phyloP scores from a whole-genome alignment of 2,888 invertebrate species.

The Tigriopus californicus region DNA sequence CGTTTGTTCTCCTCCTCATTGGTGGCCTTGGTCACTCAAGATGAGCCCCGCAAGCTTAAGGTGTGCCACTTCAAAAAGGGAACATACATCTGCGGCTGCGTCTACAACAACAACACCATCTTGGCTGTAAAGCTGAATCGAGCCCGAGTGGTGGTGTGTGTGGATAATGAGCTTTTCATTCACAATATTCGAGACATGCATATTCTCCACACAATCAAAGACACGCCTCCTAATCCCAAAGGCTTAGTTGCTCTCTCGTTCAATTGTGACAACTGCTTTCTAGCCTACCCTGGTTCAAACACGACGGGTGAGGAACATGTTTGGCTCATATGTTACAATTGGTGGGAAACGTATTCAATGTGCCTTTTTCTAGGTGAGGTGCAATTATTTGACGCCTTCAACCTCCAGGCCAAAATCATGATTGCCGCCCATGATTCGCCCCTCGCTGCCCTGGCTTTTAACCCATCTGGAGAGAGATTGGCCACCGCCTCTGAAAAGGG shows the following conservation, averaged over 20 bases:
- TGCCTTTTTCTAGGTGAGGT: slow-evolving; percentile 40
- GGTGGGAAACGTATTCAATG: no score
- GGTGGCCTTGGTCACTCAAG: slow-evolving; percentile 34
- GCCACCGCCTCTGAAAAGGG: slow-evolving; percentile 27
- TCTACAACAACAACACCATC: slow-evolving; percentile 34
- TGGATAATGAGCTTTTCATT: slow-evolving; percentile 37
- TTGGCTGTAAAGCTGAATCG: slow-evolving; percentile 35
- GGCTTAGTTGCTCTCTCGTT: slow-evolving; percentile 81
- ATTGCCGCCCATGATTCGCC: slow-evolving; percentile 93
- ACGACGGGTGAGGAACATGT: slow-evolving; percentile 50
- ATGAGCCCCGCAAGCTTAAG: slow-evolving; percentile 35
- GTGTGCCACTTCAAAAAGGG: slow-evolving; percentile 38
- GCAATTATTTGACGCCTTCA: slow-evolving; percentile 80
- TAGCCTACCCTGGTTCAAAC: slow-evolving; percentile 91
- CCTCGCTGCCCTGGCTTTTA: slow-evolving; percentile 84
- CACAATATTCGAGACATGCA: slow-evolving; percentile 38
- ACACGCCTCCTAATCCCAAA: slow-evolving; percentile 84
- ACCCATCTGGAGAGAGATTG: slow-evolving; percentile 52
- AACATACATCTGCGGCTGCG: slow-evolving; percentile 37
- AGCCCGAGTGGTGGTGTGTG: slow-evolving; percentile 36
- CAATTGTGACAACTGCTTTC: slow-evolving; percentile 70
- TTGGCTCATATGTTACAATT: no score
- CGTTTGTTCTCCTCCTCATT: slow-evolving; percentile 36
- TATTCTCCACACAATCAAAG: slow-evolving; percentile 45
- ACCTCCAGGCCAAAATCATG: slow-evolving; percentile 79